Evolutionary conservation across 2,797 vertebrate genomes (phyloP).

Genomic region (Heteromormyrus szaboi): DNA sequence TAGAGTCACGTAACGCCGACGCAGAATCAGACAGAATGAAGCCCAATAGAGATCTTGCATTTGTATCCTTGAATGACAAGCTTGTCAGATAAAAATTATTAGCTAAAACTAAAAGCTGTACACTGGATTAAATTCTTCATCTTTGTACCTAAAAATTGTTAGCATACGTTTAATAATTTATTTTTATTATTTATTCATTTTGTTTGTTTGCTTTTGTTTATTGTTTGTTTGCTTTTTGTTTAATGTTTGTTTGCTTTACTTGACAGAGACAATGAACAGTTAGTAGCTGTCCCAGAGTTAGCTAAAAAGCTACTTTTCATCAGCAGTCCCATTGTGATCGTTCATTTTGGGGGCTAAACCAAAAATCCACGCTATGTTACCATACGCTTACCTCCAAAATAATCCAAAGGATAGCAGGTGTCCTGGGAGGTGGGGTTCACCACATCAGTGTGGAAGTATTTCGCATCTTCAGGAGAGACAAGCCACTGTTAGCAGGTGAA

Average conservation of each 20-base stretch:
- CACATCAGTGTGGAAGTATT: constrained; percentile 84
- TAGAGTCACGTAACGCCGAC: background rate
- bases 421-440: constrained; percentile 81
- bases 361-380: background rate
- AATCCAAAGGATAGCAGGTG: constrained; percentile 92
- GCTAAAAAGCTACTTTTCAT: background rate
- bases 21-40: background rate
- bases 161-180: background rate
- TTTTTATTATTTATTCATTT: background rate
- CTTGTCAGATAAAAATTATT: background rate
- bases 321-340: background rate
- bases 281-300: background rate
- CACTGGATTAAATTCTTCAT: background rate
- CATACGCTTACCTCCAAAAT: constrained; percentile 92
- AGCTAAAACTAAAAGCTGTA: background rate
- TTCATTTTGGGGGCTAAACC: background rate
- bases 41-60: background rate
- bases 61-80: background rate
- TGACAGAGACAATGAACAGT: background rate
- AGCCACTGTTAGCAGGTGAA: constrained; percentile 53
- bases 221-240: background rate
- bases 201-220: too few species aligned
- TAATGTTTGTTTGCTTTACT: background rate
- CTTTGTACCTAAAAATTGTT: background rate
- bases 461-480: constrained; percentile 78